phyloP scores from a whole-genome alignment of 1,140 invertebrate species.

The Neuroterus valhalla region DNA sequence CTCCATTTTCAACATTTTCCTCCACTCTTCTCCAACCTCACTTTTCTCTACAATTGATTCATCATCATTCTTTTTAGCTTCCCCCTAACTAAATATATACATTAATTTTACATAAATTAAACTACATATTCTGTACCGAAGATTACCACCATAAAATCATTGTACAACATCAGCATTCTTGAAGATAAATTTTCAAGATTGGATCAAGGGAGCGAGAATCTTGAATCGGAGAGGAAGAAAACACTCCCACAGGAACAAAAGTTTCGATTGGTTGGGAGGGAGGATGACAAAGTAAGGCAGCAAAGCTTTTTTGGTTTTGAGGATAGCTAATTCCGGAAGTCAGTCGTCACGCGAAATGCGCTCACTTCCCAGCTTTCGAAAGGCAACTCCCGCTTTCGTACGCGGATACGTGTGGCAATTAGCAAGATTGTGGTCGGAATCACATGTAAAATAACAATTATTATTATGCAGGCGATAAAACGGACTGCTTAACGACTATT shows the following conservation, averaged over 20 bases:
- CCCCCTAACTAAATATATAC: too few species aligned
- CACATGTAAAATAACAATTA: constrained; percentile 54
- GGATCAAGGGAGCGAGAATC: not conserved
- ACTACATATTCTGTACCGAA: too few species aligned
- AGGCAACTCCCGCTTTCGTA: constrained; percentile 8
- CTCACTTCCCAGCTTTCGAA: constrained; percentile 42
- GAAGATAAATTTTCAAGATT: too few species aligned
- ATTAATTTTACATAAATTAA: too few species aligned
- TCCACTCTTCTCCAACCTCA: too few species aligned
- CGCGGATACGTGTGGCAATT: constrained; percentile 9
- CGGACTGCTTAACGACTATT: constrained; percentile 51
- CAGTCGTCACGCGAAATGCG: constrained; percentile 44
- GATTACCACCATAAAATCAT: too few species aligned
- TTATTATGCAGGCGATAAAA: constrained; percentile 50
- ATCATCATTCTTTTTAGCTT: too few species aligned
- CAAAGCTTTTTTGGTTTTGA: constrained; percentile 2
- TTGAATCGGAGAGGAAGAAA: constrained; percentile 47
- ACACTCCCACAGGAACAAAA: constrained; percentile 43
- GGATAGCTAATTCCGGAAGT: constrained; percentile 58
- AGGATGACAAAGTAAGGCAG: constrained; percentile 10
- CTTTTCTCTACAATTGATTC: too few species aligned
- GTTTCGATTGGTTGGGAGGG: constrained; percentile 63
- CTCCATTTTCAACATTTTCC: too few species aligned
- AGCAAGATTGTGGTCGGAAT: constrained; percentile 50
- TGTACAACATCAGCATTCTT: too few species aligned